phyloP scores from a whole-genome alignment of 2,113 vertebrate species.

The Baryphthengus martii region DNA sequence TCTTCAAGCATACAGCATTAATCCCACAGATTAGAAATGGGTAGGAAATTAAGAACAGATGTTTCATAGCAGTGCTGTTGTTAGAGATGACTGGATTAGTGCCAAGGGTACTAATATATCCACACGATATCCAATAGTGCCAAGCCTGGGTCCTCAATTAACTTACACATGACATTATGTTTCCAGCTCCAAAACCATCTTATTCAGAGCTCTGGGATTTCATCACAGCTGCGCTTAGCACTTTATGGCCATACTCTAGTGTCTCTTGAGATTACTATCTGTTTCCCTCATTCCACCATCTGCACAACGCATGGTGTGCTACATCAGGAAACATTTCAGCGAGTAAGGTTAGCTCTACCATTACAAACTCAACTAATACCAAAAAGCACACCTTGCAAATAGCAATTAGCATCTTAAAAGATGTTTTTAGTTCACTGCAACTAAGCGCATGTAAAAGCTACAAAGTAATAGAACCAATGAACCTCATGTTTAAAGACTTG shows the following conservation, averaged over 20 bases:
- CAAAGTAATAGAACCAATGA: background rate
- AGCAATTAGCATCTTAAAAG: background rate
- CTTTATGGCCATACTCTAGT: background rate
- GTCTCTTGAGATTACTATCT: background rate
- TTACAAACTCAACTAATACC: background rate
- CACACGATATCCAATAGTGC: background rate
- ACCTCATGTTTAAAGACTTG: background rate
- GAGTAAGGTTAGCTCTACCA: background rate
- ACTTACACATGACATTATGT: background rate
- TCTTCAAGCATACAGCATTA: background rate
- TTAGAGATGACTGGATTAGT: slow-evolving; percentile 5
- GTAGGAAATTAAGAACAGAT: slow-evolving; percentile 46
- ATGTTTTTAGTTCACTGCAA: background rate
- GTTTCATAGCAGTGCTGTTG: slow-evolving; percentile 14
- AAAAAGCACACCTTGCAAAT: background rate
- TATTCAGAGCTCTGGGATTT: background rate
- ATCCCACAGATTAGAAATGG: slow-evolving; percentile 46
- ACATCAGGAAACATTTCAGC: background rate
- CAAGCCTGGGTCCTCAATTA: slow-evolving; percentile 4
- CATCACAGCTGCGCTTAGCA: background rate
- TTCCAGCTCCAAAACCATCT: slow-evolving; percentile 1
- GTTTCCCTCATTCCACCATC: background rate
- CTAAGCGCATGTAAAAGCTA: background rate
- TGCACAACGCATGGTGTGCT: background rate
- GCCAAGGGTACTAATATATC: slow-evolving; percentile 36